Evolutionary conservation across 2,888 invertebrate species (phyloP).

Genomic region (Megamerina dolium): DNA sequence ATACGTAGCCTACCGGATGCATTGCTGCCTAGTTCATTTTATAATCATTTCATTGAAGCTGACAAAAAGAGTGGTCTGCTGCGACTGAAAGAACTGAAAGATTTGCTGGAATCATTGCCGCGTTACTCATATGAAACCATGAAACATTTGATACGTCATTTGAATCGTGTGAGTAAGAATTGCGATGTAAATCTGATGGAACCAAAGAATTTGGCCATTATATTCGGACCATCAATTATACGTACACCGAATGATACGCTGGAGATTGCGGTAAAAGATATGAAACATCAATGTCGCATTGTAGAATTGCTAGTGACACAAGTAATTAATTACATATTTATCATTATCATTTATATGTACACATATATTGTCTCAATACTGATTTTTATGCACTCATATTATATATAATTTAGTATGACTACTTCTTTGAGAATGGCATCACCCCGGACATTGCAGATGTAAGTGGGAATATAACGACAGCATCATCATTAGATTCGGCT

Average conservation of each 20-base stretch:
- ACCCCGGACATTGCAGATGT: slow-evolving; percentile 40
- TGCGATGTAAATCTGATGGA: slow-evolving; percentile 91
- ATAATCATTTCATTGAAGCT: slow-evolving; percentile 88
- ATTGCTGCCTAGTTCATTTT: slow-evolving; percentile 81
- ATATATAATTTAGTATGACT: slow-evolving; percentile 44
- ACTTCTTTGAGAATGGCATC: slow-evolving; percentile 47
- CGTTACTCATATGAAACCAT: slow-evolving; percentile 90
- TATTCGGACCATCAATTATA: slow-evolving; percentile 91
- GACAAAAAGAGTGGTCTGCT: slow-evolving; percentile 71
- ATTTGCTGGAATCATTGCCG: slow-evolving; percentile 74
- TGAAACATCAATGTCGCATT: slow-evolving; percentile 93
- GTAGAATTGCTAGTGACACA: slow-evolving; percentile 83
- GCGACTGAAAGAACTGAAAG: slow-evolving; percentile 73
- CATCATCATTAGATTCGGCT: slow-evolving; percentile 23
- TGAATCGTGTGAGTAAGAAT: slow-evolving; percentile 78
- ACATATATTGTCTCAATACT: too few relatives aligned
- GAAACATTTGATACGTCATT: slow-evolving; percentile 82
- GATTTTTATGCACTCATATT: too few relatives aligned
- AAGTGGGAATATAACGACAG: slow-evolving; percentile 28
- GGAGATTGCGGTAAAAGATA: slow-evolving; percentile 87
- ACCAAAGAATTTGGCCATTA: slow-evolving; percentile 80
- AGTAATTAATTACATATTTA: too few relatives aligned
- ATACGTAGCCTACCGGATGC: slow-evolving; percentile 90
- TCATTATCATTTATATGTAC: too few relatives aligned
- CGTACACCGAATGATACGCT: slow-evolving; percentile 85